Conservation (phyloP, 1,140 invertebrate species). For the Halesus radiatus region DNA sequence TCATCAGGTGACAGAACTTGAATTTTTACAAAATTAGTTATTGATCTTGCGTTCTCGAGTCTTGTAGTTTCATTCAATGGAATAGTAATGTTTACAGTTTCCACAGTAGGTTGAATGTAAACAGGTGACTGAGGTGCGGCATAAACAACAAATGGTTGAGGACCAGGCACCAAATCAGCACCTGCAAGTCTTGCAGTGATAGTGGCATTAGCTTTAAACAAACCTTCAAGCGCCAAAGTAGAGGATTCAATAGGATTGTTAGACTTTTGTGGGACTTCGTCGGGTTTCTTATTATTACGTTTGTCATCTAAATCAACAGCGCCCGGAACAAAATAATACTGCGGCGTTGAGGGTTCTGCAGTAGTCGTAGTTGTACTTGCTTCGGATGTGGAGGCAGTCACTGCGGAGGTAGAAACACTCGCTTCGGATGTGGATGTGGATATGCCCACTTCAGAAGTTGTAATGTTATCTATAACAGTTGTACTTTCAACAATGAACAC, state of each 20-base stretch:
- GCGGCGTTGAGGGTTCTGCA: neutral
- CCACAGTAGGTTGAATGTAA: too few species aligned
- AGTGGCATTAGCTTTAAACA: slow-evolving; percentile 69
- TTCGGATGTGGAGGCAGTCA: neutral
- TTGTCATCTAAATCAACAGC: slow-evolving; percentile 64
- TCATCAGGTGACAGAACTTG: slow-evolving; percentile 62
- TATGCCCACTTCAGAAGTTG: neutral
- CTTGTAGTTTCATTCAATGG: slow-evolving; percentile 30
- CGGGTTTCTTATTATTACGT: slow-evolving; percentile 61
- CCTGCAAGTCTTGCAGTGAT: slow-evolving; percentile 58
- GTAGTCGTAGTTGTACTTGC: neutral
- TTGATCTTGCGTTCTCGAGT: slow-evolving; percentile 45
- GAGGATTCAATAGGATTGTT: slow-evolving; percentile 67
- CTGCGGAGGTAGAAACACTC: too few species aligned
- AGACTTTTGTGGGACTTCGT: slow-evolving; percentile 63
- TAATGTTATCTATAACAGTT: slow-evolving; percentile 22
- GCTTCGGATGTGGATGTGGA: neutral
- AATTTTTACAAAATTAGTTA: slow-evolving; percentile 62
- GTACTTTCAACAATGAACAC: slow-evolving; percentile 32
- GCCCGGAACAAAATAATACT: slow-evolving; percentile 57
- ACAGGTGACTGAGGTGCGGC: slow-evolving; percentile 60
- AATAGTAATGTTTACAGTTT: slow-evolving; percentile 1
- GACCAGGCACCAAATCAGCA: slow-evolving; percentile 53
- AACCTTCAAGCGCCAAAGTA: slow-evolving; percentile 74
- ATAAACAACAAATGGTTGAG: slow-evolving; percentile 67